A percentile compares a stretch with the other conserved stretches of the same genome.
These are phyloP conservation scores for Drosophila stalkeri DNA, from an alignment of 2,888 invertebrate genomes.

Conservation along the genomic window DNA sequence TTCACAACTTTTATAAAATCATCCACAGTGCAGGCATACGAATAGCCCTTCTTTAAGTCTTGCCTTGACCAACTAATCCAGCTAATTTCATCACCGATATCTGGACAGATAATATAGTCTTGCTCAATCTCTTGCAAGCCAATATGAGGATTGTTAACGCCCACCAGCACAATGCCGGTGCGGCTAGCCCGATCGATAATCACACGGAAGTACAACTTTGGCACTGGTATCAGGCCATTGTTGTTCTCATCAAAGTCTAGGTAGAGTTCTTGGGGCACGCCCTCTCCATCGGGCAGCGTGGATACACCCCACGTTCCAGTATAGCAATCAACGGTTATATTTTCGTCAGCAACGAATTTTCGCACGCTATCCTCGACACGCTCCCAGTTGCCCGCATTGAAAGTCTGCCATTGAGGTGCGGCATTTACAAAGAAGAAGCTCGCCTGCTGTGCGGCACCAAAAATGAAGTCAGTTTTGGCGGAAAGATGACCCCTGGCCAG, in stretches of 20 bases:
- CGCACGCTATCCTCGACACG: slow-evolving; percentile 86
- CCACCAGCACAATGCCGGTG: slow-evolving; percentile 86
- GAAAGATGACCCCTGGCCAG: slow-evolving; percentile 86
- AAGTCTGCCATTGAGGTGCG: slow-evolving; percentile 87
- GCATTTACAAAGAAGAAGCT: slow-evolving; percentile 87
- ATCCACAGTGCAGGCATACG: slow-evolving; percentile 78
- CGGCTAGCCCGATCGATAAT: slow-evolving; percentile 85
- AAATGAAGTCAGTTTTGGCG: slow-evolving; percentile 86
- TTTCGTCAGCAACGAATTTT: slow-evolving; percentile 83
- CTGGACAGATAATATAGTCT: slow-evolving; percentile 78
- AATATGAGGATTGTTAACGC: slow-evolving; percentile 84
- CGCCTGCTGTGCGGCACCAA: slow-evolving; percentile 85
- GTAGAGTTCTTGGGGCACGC: slow-evolving; percentile 80
- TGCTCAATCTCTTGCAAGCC: slow-evolving; percentile 62
- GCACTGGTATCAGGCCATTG: slow-evolving; percentile 86
- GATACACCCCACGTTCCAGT: slow-evolving; percentile 87
- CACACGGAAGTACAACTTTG: slow-evolving; percentile 87
- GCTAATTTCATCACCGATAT: slow-evolving; percentile 70
- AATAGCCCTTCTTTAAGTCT: slow-evolving; percentile 73
- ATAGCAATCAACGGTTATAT: slow-evolving; percentile 85
- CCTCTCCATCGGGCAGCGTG: slow-evolving; percentile 85
- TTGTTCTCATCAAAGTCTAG: slow-evolving; percentile 81
- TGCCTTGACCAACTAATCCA: slow-evolving; percentile 79
- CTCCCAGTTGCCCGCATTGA: slow-evolving; percentile 88
- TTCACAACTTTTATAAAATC: slow-evolving; percentile 71